These are phyloP conservation scores for Trinorchestia longiramus DNA, from an alignment of 1,140 invertebrate genomes.

Conservation along the genomic window DNA sequence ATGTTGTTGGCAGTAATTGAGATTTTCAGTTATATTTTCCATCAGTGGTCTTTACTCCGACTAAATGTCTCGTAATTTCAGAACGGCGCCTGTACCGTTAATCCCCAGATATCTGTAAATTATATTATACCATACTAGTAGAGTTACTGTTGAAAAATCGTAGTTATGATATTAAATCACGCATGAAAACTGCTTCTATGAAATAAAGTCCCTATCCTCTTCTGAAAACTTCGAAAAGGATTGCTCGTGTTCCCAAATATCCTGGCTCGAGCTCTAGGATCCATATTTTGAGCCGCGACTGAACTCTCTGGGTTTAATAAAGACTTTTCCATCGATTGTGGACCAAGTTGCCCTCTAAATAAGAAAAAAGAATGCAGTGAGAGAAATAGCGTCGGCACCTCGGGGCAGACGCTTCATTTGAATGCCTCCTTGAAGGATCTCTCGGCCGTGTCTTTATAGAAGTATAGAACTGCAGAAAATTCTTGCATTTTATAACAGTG, in stretches of 20 bases:
- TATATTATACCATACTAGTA: neutral
- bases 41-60: no score
- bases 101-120: neutral
- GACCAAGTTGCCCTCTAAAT: constrained; percentile 41
- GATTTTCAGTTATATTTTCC: no score
- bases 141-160: neutral
- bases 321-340: constrained; percentile 7
- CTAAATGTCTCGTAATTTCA: no score
- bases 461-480: no score
- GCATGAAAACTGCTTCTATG: neutral
- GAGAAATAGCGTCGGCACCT: constrained; percentile 21
- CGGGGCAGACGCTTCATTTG: neutral
- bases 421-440: constrained; percentile 1
- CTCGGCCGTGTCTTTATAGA: neutral
- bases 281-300: neutral
- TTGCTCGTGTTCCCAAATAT: neutral
- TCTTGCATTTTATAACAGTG: no score
- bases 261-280: neutral
- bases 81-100: no score
- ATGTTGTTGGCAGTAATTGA: no score
- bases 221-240: neutral
- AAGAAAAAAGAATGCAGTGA: constrained; percentile 15
- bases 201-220: neutral
- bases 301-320: neutral
- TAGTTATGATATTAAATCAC: neutral